Evolutionary conservation across 2,888 invertebrate genomes (phyloP).

Genomic region (Troglohyphantes excavatus): DNA sequence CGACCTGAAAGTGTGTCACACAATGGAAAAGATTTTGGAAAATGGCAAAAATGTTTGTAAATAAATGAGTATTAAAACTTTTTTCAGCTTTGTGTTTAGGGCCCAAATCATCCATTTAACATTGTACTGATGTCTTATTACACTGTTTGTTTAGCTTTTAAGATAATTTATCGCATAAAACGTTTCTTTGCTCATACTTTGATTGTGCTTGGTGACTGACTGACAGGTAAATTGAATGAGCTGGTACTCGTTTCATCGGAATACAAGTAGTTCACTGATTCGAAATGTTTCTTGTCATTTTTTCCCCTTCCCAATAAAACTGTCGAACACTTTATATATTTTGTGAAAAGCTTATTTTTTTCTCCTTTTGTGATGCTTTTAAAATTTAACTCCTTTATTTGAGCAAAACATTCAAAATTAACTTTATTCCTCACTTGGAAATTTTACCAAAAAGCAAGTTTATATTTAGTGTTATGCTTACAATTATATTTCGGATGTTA

Average conservation of each 20-base stretch:
- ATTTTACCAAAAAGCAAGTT: no score
- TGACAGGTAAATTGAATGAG: constrained; percentile 72
- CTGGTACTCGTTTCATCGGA: constrained; percentile 77
- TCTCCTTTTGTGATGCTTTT: no score
- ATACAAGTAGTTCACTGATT: constrained; percentile 74
- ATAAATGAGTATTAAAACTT: constrained; percentile 78
- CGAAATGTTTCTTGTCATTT: constrained; percentile 67
- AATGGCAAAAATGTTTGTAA: constrained; percentile 76
- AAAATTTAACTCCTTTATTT: no score
- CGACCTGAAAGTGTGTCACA: constrained; percentile 53
- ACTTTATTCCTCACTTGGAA: no score
- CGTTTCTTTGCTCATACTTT: constrained; percentile 65
- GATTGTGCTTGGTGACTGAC: constrained; percentile 76
- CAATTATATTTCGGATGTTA: no score
- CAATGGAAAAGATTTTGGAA: constrained; percentile 57
- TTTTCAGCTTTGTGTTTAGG: constrained; percentile 68
- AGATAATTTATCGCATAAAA: constrained; percentile 76
- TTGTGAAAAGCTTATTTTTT: constrained; percentile 53
- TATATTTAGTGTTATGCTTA: no score
- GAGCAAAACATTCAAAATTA: no score
- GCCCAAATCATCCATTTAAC: constrained; percentile 77
- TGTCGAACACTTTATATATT: constrained; percentile 59
- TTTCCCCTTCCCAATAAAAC: constrained; percentile 67
- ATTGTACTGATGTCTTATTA: constrained; percentile 77
- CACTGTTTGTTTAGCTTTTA: constrained; percentile 78